These are phyloP conservation scores for Girardia tigrina DNA, from an alignment of 2,888 invertebrate genomes.

Conservation along the genomic window DNA sequence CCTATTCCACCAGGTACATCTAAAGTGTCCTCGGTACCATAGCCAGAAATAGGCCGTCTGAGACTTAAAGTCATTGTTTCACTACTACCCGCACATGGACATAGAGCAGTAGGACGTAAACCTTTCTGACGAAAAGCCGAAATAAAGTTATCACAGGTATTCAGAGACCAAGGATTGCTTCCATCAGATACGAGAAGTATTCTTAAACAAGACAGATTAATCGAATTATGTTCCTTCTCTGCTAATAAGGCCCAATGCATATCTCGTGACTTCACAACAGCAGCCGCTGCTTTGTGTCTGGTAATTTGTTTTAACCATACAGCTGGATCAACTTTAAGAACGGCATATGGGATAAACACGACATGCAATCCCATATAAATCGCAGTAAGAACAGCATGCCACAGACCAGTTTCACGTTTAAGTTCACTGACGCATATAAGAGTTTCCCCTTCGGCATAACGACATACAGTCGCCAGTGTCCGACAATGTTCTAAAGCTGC, in stretches of 20 bases:
- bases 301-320: constrained; percentile 99
- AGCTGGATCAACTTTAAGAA: constrained; percentile 97
- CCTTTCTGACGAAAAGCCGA: constrained; percentile 89
- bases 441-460: constrained; percentile 86
- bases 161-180: constrained; percentile 93
- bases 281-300: constrained; percentile 77
- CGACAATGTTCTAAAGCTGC: constrained; percentile 92
- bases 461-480: constrained; percentile 85
- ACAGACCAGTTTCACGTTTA: constrained; percentile 73
- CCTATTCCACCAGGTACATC: constrained; percentile 16
- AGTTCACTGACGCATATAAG: constrained; percentile 97
- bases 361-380: constrained; percentile 85
- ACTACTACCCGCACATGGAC: constrained; percentile 90
- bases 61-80: constrained; percentile 90
- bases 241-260: constrained; percentile 95
- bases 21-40: neutral
- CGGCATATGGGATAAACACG: constrained; percentile 90
- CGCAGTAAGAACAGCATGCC: constrained; percentile 54
- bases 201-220: constrained; percentile 72
- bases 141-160: constrained; percentile 95
- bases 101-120: constrained; percentile 82
- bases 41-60: constrained; percentile 49
- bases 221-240: constrained; percentile 82
- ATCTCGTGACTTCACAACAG: constrained; percentile 90
- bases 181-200: constrained; percentile 91